Evolutionary conservation across 2,113 vertebrate genomes (phyloP), one percentile per base, ranked within the genome.

Genomic region (Arizona elegans): DNA sequence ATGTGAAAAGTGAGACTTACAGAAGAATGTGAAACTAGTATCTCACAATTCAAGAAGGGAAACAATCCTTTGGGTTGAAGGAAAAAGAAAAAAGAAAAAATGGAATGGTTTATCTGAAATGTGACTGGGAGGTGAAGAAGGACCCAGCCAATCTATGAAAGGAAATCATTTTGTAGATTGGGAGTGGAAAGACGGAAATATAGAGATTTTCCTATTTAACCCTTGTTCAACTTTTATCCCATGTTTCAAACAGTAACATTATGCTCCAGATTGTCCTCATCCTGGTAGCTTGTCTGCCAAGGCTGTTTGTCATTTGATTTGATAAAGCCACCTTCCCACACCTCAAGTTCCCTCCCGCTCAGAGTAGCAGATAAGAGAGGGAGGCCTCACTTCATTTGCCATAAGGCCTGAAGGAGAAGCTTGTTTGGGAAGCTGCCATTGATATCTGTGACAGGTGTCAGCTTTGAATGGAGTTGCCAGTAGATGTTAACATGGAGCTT

Each of bases 371-470:
- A 97, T 96, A 93, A 93, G 86, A 95, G 94, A 97, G 95, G 92
- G 95, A 21, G 0, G 1, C 92, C 96, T 97, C 93, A 75, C 96
- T 95, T 96, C 97, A 19, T 96, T 96, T 95, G 93, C 96, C 1
- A 0, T 52, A 95, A 95, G 56, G 81, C 95, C 94, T 0, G 81
- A 93, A 96, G 95, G 87, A 94, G 90, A 95, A 93, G 29, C 55
- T 95, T 96, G 95, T 95, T 95, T 97, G 97, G 96, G 94, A 97
- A 96, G 94, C 95, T 96, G 97, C 95, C 97, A 97, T 92, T 96
- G 95, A 93, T 98, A 98, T 97, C 97, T 95, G 91, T 97, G 95
- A 96, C 97, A 97, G 97, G 97, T 97, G 97, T 97, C 97, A 97
- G 96, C 96, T 97, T 96, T 75, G 86, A n/a, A 91, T 95, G 87